Base-by-base conservation (phyloP, 1,140 invertebrate genomes). In the Elymnias hypermnestra region DNA sequence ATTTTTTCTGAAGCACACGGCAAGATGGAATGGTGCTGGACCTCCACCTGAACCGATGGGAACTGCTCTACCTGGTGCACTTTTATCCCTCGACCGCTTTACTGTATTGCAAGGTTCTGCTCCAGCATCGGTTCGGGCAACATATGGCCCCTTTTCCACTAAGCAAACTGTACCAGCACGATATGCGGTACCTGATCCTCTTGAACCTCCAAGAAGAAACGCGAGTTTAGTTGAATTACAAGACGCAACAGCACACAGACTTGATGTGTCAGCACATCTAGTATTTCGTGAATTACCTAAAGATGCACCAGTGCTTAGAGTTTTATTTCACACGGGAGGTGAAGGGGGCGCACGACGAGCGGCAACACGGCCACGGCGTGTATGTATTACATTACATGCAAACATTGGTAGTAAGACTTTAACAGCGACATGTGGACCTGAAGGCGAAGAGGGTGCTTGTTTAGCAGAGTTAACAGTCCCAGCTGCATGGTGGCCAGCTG, bases 111-210 rank as follows among this genome's bases (percentile, higher is more conserved):
- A 96, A 72, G 94, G 94, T 19, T 94, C 93, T 15, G 91, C 94
- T 48, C 94, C 95, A 3, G 93, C 94, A 0, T 95, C 94, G 0
- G 92, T 97, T 2, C 87, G 94, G 8, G 95, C 95, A 5, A 95
- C 93, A 3, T 97, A 97, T 63, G 96, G 96, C 2, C 95, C 95
- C 1, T 97, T 97, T 83, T 95, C 94, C 51, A 96, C 95, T 17
- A 96, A 96, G 65, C 95, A 97, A 81, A 97, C 94, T 1, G 94
- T 97, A 8, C 95, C 95, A n/a, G 94, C 94, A 0, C 87, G 94
- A n/a, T 94, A 94, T 63, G 90, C 95, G 44, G 93, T 95, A 7
- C 94, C 94, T 0, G 94, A 95, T 72, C 91, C 93, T 0, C 78
- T 94, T 50, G 92, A 86, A 51, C 83, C 75, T 21, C 77, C 74